phyloP scores from a whole-genome alignment of 2,797 vertebrate genomes.

The Pelobates cultripes region DNA sequence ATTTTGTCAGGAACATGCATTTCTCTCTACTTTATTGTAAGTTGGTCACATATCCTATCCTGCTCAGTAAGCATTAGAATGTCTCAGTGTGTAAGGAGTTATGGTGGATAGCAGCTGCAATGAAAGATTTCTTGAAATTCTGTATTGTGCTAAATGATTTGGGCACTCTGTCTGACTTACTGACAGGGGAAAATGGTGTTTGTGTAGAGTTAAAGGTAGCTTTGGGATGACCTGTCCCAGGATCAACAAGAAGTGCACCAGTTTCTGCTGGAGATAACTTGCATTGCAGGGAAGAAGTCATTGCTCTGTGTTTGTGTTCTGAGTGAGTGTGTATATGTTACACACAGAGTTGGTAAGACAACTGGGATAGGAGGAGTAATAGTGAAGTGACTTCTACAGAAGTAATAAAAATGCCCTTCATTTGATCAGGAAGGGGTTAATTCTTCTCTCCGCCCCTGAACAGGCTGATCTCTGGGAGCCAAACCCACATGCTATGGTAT shows the following conservation, averaged over 20 bases:
- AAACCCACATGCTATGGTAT: conserved; percentile 47
- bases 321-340: conserved; percentile 31
- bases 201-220: not conserved
- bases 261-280: conserved; percentile 16
- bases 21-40: not conserved
- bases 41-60: not conserved
- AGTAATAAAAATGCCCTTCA: not conserved
- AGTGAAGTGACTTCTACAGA: not conserved
- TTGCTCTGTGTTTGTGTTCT: not conserved
- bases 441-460: conserved; percentile 32
- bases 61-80: no score
- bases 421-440: conserved; percentile 9
- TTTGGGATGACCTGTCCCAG: conserved; percentile 2
- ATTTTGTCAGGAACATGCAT: not conserved
- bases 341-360: conserved; percentile 20
- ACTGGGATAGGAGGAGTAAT: conserved; percentile 27
- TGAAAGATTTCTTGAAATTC: not conserved
- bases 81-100: no score
- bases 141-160: not conserved
- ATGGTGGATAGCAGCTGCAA: not conserved
- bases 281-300: conserved; percentile 17
- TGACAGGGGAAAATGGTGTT: no score
- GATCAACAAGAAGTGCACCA: not conserved
- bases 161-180: no score
- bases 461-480: conserved; percentile 48